A percentile compares a stretch with the other conserved stretches of the same genome.
These are phyloP conservation scores for Cerceris ruficornis DNA, from an alignment of 2,888 invertebrate genomes.

Conservation along the genomic window DNA sequence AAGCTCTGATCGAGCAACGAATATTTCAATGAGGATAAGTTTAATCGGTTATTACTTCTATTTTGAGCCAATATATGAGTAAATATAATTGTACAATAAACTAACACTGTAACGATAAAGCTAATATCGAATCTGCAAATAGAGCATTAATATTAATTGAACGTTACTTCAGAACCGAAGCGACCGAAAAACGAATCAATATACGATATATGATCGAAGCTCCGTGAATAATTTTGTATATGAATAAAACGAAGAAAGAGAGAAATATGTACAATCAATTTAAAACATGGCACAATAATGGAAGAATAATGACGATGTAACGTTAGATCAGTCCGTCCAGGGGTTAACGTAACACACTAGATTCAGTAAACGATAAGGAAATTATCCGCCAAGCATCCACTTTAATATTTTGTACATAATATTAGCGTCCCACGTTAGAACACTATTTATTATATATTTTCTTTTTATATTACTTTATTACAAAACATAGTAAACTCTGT, in stretches of 20 bases:
- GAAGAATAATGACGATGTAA: slow-evolving; percentile 32
- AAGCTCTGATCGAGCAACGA: neutral
- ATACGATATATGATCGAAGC: slow-evolving; percentile 13
- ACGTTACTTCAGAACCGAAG: slow-evolving; percentile 11
- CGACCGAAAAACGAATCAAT: slow-evolving; percentile 14
- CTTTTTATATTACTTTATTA: slow-evolving; percentile 48
- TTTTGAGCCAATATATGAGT: neutral
- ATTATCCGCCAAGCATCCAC: slow-evolving; percentile 28
- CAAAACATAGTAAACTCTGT: neutral
- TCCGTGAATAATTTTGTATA: slow-evolving; percentile 46
- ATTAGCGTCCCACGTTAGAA: slow-evolving; percentile 15
- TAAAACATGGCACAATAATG: slow-evolving; percentile 55
- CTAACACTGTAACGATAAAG: slow-evolving; percentile 1
- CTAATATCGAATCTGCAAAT: slow-evolving; percentile 16
- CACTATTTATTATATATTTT: slow-evolving; percentile 38
- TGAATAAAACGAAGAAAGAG: neutral
- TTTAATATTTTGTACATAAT: slow-evolving; percentile 50
- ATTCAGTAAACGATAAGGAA: slow-evolving; percentile 46
- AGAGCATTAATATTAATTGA: slow-evolving; percentile 20
- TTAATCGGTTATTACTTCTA: neutral
- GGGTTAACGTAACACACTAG: slow-evolving; percentile 52
- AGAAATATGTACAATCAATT: slow-evolving; percentile 46
- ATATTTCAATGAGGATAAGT: neutral
- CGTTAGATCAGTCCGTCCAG: slow-evolving; percentile 70
- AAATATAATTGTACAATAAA: neutral